Base-by-base conservation (phyloP, 23 tunicate species). In the Ciona savignyi region DNA sequence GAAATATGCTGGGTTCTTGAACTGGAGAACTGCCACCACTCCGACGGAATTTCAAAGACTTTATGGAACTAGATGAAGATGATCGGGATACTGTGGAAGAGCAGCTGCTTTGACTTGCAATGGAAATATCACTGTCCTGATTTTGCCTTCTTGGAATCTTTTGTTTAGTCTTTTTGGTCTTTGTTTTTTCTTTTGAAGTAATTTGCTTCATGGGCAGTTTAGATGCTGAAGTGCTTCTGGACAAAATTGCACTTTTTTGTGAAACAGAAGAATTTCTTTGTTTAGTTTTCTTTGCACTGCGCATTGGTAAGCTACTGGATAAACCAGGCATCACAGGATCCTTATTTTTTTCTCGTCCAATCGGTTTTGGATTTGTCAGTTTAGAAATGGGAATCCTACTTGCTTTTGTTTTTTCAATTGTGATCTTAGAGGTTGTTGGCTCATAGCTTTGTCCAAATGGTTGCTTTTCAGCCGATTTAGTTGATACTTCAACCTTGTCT, bases 41-140 rank as follows among this genome's bases (percentile, higher is more conserved):
- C 34, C 66, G 69, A n/a, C 66, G 70, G 15, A 67, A 67, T 24
- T 70, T 77, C 1, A 76, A 21, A 2, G 83, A 80, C 21, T 29
- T 29, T 0, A 81, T 22, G 33, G 83, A 83, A 28, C 84, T 77
- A 22, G 79, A 70, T 9, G 96, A 88, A 9, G 96, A 81, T 15
- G 96, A 88, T 1, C 80, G 76, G 19, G 96, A 88, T 9, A 82
- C 34, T n/a, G 91, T 70, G 22, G 91, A 85, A 63, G 67, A 63
- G 15, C 56, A 42, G 15, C 56, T 42, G 11, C 56, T 15, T 42
- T 42, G 56, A 42, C 56, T 42, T 42, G 56, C 56, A 9, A 42
- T 4, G 4, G 67, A 63, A n/a, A 25, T 9, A 4, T 23, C 24
- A 63, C 67, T 63, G 15, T n/a, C 67, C 24, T 63, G 67, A 25